phyloP scores from a whole-genome alignment of 2,797 vertebrate species.

The Margarornis squamiger region DNA sequence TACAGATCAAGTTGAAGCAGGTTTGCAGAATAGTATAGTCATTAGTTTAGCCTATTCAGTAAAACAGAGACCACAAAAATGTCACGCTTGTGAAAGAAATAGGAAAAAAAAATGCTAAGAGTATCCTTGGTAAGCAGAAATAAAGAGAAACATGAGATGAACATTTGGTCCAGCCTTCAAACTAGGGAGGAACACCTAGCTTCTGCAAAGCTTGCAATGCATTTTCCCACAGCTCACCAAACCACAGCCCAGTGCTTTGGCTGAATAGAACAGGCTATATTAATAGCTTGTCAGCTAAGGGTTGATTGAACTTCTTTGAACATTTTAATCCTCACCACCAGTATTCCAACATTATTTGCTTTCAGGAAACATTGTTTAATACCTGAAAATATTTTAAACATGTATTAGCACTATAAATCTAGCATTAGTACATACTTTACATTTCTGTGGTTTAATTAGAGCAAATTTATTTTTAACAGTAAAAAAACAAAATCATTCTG shows the following conservation, averaged over 20 bases:
- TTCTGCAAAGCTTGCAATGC: neutral
- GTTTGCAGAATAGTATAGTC: neutral
- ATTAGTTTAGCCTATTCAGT: neutral
- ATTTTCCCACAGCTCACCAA: constrained; percentile 24
- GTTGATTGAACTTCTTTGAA: constrained; percentile 11
- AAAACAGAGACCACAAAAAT: neutral
- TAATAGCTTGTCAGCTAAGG: neutral
- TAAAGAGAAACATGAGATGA: neutral
- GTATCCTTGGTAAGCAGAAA: neutral
- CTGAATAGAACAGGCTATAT: neutral
- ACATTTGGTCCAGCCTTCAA: neutral
- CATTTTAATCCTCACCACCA: neutral
- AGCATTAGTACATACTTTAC: neutral
- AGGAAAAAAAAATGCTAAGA: neutral
- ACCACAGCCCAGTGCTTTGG: neutral
- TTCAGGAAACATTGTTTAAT: neutral
- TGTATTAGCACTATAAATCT: neutral
- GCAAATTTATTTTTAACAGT: neutral
- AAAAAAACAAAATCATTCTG: neutral
- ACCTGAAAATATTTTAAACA: neutral
- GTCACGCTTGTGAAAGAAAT: neutral
- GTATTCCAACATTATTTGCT: constrained; percentile 7
- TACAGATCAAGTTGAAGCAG: neutral
- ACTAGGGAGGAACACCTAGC: neutral
- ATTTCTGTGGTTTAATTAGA: neutral